Evolutionary conservation across 1,140 invertebrate species (phyloP), one percentile per base, ranked within the genome.

Genomic region (Leptinotarsa defecta): DNA sequence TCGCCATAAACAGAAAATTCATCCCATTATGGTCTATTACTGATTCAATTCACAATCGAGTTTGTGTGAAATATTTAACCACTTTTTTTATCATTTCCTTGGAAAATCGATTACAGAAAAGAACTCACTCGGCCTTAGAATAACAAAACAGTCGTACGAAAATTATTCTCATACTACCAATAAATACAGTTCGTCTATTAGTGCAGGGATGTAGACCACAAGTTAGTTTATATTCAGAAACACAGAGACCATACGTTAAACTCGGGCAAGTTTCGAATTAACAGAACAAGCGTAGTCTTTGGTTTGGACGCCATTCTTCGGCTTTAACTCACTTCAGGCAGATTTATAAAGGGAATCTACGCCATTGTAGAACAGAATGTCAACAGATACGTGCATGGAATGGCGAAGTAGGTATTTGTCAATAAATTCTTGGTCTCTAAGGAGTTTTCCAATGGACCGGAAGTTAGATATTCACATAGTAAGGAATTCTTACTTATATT

Each of bases 391-490:
- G 65, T 68, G 65, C 43, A 19, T 24, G 65, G 65, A 27, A 68
- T 68, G 20, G 17, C 3, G 27, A 15, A 24, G 52, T 57, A 24
- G 65, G 24, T 24, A 24, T 68, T 68, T 68, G 65, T 68, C 6
- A 68, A 68, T 68, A 68, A 68, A 68, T 68, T 68, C 65, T 43
- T 68, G 43, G 20, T 68, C 43, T 68, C 65, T 19, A 68, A 27
- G 43, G 65, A 24, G 20, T 68, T 24, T 27, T 43, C 43, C 65
- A 27, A 68, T 68, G n/a, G 43, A 68, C 27, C 43, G 65, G 17
- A 57, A 57, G 52, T 57, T n/a, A 13, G 52, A 19, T 17, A 57
- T 19, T 57, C n/a, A 19, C n/a, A 19, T 19, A n/a, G 52, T 4
- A 3, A 4, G 52, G 52, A 43, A 43, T 43, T 43, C 34, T 43